Base-by-base conservation (phyloP, 2,113 vertebrate species). In the Gorsachius goisagi region DNA sequence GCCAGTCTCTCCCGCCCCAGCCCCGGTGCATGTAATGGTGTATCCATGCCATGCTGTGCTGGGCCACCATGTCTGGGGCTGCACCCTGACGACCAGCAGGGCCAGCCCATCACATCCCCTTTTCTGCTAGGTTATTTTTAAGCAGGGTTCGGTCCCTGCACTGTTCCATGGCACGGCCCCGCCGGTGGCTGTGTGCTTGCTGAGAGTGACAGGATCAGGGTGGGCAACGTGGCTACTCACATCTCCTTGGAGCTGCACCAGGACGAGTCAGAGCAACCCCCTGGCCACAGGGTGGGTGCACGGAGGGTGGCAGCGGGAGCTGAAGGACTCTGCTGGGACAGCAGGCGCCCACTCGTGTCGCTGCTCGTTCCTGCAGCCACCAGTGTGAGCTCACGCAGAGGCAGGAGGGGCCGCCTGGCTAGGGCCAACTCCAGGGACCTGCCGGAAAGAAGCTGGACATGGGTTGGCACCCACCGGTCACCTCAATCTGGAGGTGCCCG, bases 41-140 rank as follows among this genome's bases (percentile, higher is more conserved):
- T 23, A 66, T 45, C 52, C 59, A 59, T 0, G 0, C 33, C 2
- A 0, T 0, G 1, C 35, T 23, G 23, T 6, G 35, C 45, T 0
- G 2, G 50, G 26, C 28, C 76, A 8, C n/a, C 35, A 1, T 1
- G 24, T 21, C 52, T 59, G 47, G 41, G 59, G 55, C 12, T 69
- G 63, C 23, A 16, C 49, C 0, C 0, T 27, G 39, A 33, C 44
- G 22, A 44, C n/a, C 0, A 1, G 28, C 59, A 55, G 62, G n/a
- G 63, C 35, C 28, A 20, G 33, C 55, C 33, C 55, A 9, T 32
- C 69, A 52, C 68, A 33, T 52, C 53, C 45, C 18, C 64, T 77
- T 69, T 35, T n/a, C 53, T 39, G 37, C 37, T 6, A 3, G 33
- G 78, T 28, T 69, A 10, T 47, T 81, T 84, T 55, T 68, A 27